Evolutionary conservation across 2,113 vertebrate genomes (phyloP).

Genomic region (western clawed frog (Xenopus tropicalis)): UCB_Xtro_10.0 CM004443.2:148476001-148476500

Average conservation of each 20-base stretch:
- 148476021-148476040: neutral
- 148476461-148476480: conserved; percentile 33
- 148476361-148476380: neutral
- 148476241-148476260: no score
- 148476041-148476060: neutral
- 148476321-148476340: neutral
- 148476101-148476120: neutral
- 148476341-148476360: neutral
- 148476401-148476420: conserved; percentile 19
- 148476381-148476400: neutral
- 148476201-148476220: neutral
- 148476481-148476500: conserved; percentile 30
- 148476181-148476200: neutral
- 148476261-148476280: neutral
- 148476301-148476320: neutral
- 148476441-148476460: neutral
- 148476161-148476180: neutral
- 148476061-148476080: neutral
- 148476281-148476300: neutral
- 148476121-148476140: neutral
- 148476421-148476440: conserved; percentile 21
- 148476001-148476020: neutral
- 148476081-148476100: neutral
- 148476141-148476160: neutral
- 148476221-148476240: neutral